These are phyloP conservation scores for Huso huso DNA, from an alignment of 2,797 vertebrate genomes.

Conservation along the genomic window DNA sequence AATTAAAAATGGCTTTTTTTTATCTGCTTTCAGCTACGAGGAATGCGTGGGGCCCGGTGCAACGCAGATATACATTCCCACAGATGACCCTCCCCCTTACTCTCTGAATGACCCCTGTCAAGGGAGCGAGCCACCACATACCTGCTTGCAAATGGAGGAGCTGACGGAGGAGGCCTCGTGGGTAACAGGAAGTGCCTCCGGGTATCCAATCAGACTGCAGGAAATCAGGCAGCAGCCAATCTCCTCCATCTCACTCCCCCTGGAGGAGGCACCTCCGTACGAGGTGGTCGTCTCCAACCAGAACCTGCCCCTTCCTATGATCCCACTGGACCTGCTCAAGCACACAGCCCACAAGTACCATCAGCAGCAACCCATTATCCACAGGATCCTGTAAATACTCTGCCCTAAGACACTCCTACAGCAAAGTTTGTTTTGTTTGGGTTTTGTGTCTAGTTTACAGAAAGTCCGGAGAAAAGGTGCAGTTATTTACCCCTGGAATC, in stretches of 20 bases:
- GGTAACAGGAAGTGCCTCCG: conserved; percentile 36
- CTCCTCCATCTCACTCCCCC: conserved; percentile 51
- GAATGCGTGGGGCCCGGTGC: conserved; percentile 76
- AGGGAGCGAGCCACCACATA: conserved; percentile 27
- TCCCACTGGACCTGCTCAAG: conserved; percentile 54
- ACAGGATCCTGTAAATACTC: conserved; percentile 45
- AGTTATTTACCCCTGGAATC: neutral
- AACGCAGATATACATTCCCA: conserved; percentile 73
- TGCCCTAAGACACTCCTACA: conserved; percentile 7
- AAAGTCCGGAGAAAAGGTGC: neutral
- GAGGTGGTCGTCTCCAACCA: conserved; percentile 56
- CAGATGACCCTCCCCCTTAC: conserved; percentile 87
- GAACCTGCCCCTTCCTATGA: conserved; percentile 55
- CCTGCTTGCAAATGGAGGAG: conserved; percentile 22
- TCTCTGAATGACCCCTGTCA: conserved; percentile 70
- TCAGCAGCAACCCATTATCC: conserved; percentile 36
- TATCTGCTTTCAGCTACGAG: conserved; percentile 69
- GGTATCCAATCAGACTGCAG: conserved; percentile 37
- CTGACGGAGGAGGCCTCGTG: conserved; percentile 42
- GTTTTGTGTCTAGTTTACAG: neutral
- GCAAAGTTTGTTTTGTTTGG: neutral
- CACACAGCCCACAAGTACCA: conserved; percentile 42
- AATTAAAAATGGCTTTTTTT: neutral
- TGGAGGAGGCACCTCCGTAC: conserved; percentile 62
- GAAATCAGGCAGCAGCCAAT: conserved; percentile 45